Base-by-base conservation (phyloP, 2,888 invertebrate genomes). In the Neoascia interrupta region DNA sequence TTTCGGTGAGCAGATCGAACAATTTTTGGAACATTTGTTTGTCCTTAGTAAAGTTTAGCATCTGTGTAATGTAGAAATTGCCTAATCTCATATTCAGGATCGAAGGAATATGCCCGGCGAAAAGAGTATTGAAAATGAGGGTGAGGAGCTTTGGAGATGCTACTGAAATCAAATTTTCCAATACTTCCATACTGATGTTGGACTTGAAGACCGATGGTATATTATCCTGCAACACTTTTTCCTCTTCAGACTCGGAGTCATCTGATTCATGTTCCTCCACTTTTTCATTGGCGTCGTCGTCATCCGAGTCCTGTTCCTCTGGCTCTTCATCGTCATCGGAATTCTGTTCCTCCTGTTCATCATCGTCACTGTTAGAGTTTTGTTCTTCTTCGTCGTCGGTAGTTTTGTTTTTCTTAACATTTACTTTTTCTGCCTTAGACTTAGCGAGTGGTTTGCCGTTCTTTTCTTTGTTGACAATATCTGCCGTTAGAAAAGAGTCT, bases 11-110 rank as follows among this genome's bases (percentile, higher is more conserved):
- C 87, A 96, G 95, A 5, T 92, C 92, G 84, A 94, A 95, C 83
- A 96, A 92, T 5, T 91, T 89, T 87, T 95, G 94, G 85, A 95
- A 94, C 91, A 93, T 91, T 81, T 92, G 91, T 10, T 85, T 85
- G n/a, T 88, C 85, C 84, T 94, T 94, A 0, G 92, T 90, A 84
- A 92, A 90, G 81, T 92, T 92, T 0, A 96, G 88, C 0, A 97
- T 88, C 81, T 94, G 92, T 87, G 96, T 96, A 0, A 97, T 93
- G 0, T 95, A 91, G 87, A 94, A 97, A 89, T 96, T 96, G 0
- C 94, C 92, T 82, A 90, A 91, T 5, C 91, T 91, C 85, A 92
- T 91, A 0, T 90, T 85, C 0, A 93, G 91, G n/a, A 96, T 88
- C 66, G 90, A 87, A 0, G 89, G 86, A 0, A 96, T 86, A 0